phyloP scores from a whole-genome alignment of 64 coral and sea anemone species.

The Stichodactyla helianthus region DNA sequence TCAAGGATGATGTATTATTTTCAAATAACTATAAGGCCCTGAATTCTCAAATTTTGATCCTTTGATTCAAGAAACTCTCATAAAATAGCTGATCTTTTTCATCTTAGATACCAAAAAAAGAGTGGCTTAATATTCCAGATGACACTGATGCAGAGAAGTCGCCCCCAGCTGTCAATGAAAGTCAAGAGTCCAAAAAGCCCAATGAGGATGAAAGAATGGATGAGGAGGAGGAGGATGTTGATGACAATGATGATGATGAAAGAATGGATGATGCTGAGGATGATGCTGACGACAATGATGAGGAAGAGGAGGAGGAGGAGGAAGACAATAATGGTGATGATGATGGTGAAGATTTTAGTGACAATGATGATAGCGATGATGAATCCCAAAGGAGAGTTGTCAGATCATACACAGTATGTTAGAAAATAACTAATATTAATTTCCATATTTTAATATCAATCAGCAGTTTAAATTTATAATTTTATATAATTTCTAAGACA shows the following conservation, averaged over 20 bases:
- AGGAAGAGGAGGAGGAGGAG: neutral
- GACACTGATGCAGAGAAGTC: neutral
- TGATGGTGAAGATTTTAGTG: neutral
- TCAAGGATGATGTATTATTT: too few species aligned
- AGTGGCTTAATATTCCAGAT: neutral
- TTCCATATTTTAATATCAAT: too few species aligned
- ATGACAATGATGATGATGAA: neutral
- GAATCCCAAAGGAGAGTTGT: neutral
- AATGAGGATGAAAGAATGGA: neutral
- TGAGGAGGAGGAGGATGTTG: slow-evolving; percentile 19
- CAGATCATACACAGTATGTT: neutral
- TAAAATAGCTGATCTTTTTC: neutral
- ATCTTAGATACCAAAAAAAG: slow-evolving; percentile 1
- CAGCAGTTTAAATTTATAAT: too few species aligned
- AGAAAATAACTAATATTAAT: too few species aligned
- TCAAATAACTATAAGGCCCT: too few species aligned
- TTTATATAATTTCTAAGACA: too few species aligned
- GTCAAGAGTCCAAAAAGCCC: neutral
- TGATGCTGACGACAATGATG: neutral
- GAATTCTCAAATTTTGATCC: too few species aligned
- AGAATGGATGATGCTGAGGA: neutral
- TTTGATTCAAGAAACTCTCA: too few species aligned
- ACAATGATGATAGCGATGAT: neutral
- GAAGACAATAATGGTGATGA: neutral
- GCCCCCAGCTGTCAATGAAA: neutral